Evolutionary conservation across 2,797 vertebrate genomes (phyloP).

Genomic region (Poliocrania exsul): DNA sequence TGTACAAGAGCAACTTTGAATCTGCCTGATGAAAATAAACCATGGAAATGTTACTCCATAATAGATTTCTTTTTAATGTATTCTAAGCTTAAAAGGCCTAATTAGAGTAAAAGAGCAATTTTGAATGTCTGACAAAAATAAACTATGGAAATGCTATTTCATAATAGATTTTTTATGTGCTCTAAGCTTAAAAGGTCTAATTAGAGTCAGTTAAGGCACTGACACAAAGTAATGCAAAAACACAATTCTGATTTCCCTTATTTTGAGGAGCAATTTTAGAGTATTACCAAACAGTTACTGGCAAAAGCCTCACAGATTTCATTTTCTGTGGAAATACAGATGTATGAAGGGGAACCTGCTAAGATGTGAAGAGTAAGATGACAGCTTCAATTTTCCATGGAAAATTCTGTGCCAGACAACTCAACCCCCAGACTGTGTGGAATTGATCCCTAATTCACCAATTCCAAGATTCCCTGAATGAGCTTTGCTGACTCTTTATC

Average conservation of each 20-base stretch:
- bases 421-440: background rate
- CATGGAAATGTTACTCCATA: background rate
- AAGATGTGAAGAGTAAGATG: background rate
- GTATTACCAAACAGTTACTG: background rate
- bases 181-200: background rate
- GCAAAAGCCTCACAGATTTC: background rate
- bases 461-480: background rate
- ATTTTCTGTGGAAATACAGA: background rate
- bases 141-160: background rate
- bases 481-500: background rate
- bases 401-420: background rate
- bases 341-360: background rate
- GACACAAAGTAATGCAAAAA: background rate
- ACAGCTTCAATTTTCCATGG: background rate
- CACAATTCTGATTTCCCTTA: background rate
- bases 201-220: background rate
- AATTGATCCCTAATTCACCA: background rate
- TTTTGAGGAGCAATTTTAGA: background rate
- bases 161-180: background rate
- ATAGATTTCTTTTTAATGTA: background rate
- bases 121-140: background rate
- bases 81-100: background rate
- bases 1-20: background rate
- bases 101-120: constrained; percentile 1
- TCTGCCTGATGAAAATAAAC: background rate